Evolutionary conservation across 2,888 invertebrate species (phyloP), one percentile per base, ranked within the genome.

Genomic region (Brachylomia viminalis): DNA sequence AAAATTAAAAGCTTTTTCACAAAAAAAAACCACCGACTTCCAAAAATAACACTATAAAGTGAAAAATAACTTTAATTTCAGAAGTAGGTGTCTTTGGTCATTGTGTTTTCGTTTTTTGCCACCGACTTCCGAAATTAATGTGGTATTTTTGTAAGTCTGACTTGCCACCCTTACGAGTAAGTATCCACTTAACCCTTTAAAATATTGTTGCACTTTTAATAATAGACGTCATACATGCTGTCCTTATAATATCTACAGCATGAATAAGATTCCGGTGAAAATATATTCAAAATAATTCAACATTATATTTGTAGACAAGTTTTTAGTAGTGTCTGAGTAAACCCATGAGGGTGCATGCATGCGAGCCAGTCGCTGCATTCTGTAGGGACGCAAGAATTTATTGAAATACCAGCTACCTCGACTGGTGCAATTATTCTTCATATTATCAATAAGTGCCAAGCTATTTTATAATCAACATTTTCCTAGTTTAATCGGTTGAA

Each of bases 331-430:
- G 10, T 15, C n/a, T 61, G 23, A 47, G 20, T n/a, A 42, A 62
- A 73, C 20, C 23, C 13, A 45, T 20, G 23, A 27, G 64, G 47
- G 23, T 54, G 61, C 47, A 61, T 20, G 30, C 30, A 58, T n/a
- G 30, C 47, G 42, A 42, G 42, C 15, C 20, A 58, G 56, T 33
- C 27, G 8, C 10, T 58, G 82, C 82, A 52, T 52, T 75, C 56
- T 49, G 33, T 23, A 27, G 8, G 17, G 13, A 15, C 1, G 27
- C 20, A 23, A 64, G 62, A 33, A 38, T n/a, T 59, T 47, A 82
- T 76, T 78, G 77, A 77, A 82, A 78, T 76, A 47, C 65, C 77
- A 8, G 1, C 30, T 54, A n/a, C 58, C 20, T 38, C n/a, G 15
- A 13, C 17, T 6, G 23, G 38, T n/a, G 33, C 47, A 61, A 52